Evolutionary conservation across 2,888 invertebrate species (phyloP).

Genomic region (Dynastes maya): DNA sequence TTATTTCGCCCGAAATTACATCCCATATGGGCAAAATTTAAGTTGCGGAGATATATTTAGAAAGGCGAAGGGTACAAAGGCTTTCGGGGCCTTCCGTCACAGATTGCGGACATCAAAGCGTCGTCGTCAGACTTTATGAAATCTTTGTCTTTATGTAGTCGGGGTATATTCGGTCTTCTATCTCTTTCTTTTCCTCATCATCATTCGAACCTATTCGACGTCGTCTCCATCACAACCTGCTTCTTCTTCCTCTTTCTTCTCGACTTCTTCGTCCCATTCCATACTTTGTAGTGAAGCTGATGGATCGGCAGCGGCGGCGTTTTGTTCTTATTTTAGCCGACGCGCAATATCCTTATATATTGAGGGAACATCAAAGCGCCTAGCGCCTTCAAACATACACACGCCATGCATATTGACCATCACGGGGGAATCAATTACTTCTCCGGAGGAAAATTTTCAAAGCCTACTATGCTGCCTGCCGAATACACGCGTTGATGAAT

Average conservation of each 20-base stretch:
- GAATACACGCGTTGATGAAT: background rate
- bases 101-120: slow-evolving; percentile 65
- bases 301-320: slow-evolving; percentile 38
- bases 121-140: slow-evolving; percentile 61
- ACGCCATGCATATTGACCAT: slow-evolving; percentile 50
- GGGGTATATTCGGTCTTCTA: background rate
- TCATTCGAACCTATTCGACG: background rate
- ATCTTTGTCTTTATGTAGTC: slow-evolving; percentile 64
- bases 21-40: slow-evolving; percentile 58
- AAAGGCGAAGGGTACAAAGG: slow-evolving; percentile 58
- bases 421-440: slow-evolving; percentile 50
- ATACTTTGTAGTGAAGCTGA: slow-evolving; percentile 28
- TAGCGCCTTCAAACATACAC: slow-evolving; percentile 34
- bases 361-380: slow-evolving; percentile 55
- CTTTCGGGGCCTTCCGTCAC: slow-evolving; percentile 53
- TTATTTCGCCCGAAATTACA: too few relatives aligned
- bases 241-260: slow-evolving; percentile 19
- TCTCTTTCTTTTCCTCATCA: background rate
- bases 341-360: slow-evolving; percentile 54
- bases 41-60: slow-evolving; percentile 52
- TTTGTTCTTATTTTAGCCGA: slow-evolving; percentile 53
- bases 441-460: background rate
- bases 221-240: background rate
- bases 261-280: background rate
- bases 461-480: too few relatives aligned